Evolutionary conservation across 2,888 invertebrate species (phyloP).

Genomic region (Cheilosia pagana): DNA sequence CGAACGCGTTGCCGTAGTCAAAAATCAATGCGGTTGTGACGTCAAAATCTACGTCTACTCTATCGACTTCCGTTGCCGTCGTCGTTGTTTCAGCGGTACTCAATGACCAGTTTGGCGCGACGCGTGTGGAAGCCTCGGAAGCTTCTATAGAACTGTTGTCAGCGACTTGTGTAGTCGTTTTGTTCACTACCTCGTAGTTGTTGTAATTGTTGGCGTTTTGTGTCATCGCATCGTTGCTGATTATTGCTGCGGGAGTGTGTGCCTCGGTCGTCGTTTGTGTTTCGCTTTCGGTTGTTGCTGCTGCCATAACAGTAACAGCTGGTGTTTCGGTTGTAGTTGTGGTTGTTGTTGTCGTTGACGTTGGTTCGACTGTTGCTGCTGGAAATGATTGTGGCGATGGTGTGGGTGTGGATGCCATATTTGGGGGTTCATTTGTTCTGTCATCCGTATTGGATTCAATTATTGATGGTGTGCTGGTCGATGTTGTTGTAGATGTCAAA

Average conservation of each 20-base stretch:
- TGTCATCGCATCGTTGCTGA: slow-evolving; percentile 77
- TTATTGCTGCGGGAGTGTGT: slow-evolving; percentile 65
- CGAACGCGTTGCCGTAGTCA: slow-evolving; percentile 49
- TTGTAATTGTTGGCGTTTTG: slow-evolving; percentile 73
- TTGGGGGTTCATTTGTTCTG: slow-evolving; percentile 50
- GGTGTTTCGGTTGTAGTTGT: slow-evolving; percentile 44
- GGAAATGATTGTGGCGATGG: slow-evolving; percentile 39
- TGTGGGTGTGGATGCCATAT: slow-evolving; percentile 44
- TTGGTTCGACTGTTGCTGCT: slow-evolving; percentile 31
- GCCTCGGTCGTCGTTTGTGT: slow-evolving; percentile 42
- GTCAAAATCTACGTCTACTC: slow-evolving; percentile 46
- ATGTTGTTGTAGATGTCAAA: slow-evolving; percentile 60
- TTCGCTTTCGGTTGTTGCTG: slow-evolving; percentile 70
- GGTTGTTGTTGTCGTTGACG: slow-evolving; percentile 39
- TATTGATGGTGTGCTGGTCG: slow-evolving; percentile 37
- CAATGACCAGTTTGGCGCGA: slow-evolving; percentile 41
- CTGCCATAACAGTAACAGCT: slow-evolving; percentile 62
- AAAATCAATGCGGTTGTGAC: slow-evolving; percentile 53
- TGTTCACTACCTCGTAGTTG: slow-evolving; percentile 76
- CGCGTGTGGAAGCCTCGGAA: slow-evolving; percentile 63
- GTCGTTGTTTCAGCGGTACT: slow-evolving; percentile 18
- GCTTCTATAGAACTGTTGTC: slow-evolving; percentile 61
- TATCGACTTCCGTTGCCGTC: slow-evolving; percentile 63
- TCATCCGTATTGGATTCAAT: slow-evolving; percentile 58
- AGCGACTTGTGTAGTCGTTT: slow-evolving; percentile 76